phyloP scores from a whole-genome alignment of 2,888 invertebrate species.

The Erpobdella octoculata region DNA sequence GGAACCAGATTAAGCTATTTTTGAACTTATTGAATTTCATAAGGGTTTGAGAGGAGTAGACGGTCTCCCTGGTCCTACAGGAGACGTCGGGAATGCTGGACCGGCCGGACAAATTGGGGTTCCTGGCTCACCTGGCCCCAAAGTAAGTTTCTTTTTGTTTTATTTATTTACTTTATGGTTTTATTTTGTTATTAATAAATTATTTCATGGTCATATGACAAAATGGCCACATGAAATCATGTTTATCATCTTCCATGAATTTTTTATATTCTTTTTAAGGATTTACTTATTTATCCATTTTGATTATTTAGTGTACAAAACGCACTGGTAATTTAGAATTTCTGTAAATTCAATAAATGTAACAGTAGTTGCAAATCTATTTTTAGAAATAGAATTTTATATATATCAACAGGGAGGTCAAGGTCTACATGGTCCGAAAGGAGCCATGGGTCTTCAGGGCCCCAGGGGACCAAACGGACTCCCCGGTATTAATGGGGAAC shows the following conservation, averaged over 20 bases:
- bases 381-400: not conserved
- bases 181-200: too few species aligned
- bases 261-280: too few species aligned
- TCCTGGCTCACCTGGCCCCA: constrained; percentile 38
- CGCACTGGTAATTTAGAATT: not conserved
- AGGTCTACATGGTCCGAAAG: constrained; percentile 34
- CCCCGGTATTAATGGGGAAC: constrained; percentile 30
- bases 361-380: not conserved
- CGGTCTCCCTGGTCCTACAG: constrained; percentile 34
- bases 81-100: constrained; percentile 34
- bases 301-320: not conserved
- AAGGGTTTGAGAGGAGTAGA: constrained; percentile 38
- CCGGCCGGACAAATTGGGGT: constrained; percentile 38
- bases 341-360: not conserved
- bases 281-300: too few species aligned
- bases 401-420: constrained; percentile 30
- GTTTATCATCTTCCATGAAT: too few species aligned
- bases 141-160: constrained; percentile 31
- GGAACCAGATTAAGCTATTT: constrained; percentile 3
- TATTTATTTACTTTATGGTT: too few species aligned
- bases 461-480: constrained; percentile 33
- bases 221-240: too few species aligned
- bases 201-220: too few species aligned
- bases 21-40: not conserved
- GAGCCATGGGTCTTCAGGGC: constrained; percentile 35